Percentiles rank a stretch among this genome's conserved stretches.
Conservation (phyloP, 2,113 vertebrate genomes). For the Anolis sagrei region DNA sequence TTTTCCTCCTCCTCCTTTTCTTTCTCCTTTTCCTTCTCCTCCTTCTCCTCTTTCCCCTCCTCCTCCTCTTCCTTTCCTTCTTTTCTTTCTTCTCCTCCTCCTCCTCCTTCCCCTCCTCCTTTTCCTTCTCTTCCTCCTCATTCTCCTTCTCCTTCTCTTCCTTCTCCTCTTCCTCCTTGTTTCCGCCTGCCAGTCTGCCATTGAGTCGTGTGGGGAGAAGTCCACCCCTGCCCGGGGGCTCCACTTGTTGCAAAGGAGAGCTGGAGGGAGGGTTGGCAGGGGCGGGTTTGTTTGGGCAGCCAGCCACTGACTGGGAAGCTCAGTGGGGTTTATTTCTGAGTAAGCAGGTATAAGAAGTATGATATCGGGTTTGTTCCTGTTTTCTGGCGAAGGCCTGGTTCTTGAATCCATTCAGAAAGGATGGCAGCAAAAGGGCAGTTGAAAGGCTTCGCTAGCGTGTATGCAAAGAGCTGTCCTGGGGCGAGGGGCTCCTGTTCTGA, state of each 20-base stretch:
- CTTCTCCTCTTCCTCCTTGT: too few relatives aligned
- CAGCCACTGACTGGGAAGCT: neutral
- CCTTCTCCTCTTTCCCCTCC: too few relatives aligned
- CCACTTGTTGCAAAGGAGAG: conserved; percentile 13
- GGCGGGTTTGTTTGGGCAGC: neutral
- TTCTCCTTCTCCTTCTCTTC: too few relatives aligned
- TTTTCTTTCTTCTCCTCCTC: too few relatives aligned
- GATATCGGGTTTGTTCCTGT: neutral
- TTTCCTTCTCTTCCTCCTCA: too few relatives aligned
- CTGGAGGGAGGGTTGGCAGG: too few relatives aligned
- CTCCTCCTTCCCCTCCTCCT: too few relatives aligned
- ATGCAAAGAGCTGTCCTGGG: neutral
- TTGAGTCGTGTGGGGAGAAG: too few relatives aligned
- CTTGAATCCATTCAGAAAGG: neutral
- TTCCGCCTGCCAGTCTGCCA: neutral
- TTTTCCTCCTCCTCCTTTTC: too few relatives aligned
- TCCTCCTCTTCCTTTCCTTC: too few relatives aligned
- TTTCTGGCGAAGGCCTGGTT: neutral
- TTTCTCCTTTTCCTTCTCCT: too few relatives aligned
- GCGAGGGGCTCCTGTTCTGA: too few relatives aligned
- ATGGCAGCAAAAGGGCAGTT: neutral
- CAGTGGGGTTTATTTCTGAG: neutral
- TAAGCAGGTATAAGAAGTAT: neutral
- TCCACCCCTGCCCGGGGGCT: neutral
- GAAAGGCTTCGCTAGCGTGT: neutral